These are phyloP conservation scores for Rhadina sibilatrix DNA, from an alignment of 2,113 vertebrate genomes.

Conservation along the genomic window DNA sequence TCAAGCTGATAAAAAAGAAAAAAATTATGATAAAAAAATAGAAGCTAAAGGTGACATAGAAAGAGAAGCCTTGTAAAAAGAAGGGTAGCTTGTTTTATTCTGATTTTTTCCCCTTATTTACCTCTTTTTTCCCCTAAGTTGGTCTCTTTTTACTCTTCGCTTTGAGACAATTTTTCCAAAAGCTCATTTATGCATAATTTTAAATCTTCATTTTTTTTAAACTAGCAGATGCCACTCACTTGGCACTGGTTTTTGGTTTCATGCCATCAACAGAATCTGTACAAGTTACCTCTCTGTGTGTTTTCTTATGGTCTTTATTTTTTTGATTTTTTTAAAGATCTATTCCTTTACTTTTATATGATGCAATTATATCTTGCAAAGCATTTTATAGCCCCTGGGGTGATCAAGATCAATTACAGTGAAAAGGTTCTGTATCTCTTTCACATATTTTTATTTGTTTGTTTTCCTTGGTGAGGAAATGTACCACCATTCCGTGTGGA, in stretches of 20 bases:
- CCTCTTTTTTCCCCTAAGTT: not conserved
- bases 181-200: not conserved
- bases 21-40: not conserved
- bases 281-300: not conserved
- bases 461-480: not conserved
- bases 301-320: not conserved
- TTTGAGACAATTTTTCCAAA: not conserved
- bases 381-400: not conserved
- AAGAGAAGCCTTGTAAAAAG: not conserved
- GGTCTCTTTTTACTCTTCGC: not conserved
- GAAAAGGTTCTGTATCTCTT: not conserved
- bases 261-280: not conserved
- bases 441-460: not conserved
- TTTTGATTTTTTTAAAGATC: not conserved
- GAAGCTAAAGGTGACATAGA: not conserved
- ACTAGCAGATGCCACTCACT: not conserved
- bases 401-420: not conserved
- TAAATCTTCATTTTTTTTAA: rapidly evolving
- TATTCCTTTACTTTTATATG: not conserved
- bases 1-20: not conserved
- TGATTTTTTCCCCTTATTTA: not conserved
- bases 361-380: not conserved
- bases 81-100: not conserved
- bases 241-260: not conserved
- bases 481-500: not conserved